A percentile compares a stretch with the other conserved stretches of the same genome.
These are phyloP conservation scores for Tiliacea citrago DNA, from an alignment of 2,888 invertebrate species.

Conservation along the genomic window DNA sequence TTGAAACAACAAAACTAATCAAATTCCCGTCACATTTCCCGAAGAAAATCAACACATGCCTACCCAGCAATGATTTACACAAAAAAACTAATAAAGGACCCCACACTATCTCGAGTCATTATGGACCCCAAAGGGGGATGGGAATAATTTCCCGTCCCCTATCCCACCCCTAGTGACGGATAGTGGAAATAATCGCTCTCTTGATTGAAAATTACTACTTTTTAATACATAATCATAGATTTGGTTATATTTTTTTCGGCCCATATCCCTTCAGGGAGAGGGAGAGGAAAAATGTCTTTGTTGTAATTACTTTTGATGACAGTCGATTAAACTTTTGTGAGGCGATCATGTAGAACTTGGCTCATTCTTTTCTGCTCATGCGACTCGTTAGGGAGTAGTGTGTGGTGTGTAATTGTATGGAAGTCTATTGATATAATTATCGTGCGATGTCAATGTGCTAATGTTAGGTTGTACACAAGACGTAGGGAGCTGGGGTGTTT, in stretches of 20 bases:
- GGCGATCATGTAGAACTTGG: conserved; percentile 51
- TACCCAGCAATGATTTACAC: conserved; percentile 49
- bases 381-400: conserved; percentile 54
- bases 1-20: conserved; percentile 20
- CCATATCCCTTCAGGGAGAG: conserved; percentile 20
- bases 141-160: conserved; percentile 60
- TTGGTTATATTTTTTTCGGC: conserved; percentile 50
- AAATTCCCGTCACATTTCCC: conserved; percentile 17
- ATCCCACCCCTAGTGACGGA: conserved; percentile 45
- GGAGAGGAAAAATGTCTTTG: conserved; percentile 50
- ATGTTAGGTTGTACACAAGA: neutral
- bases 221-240: conserved; percentile 63
- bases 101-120: conserved; percentile 59
- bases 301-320: conserved; percentile 53
- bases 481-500: neutral
- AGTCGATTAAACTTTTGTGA: conserved; percentile 60
- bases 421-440: conserved; percentile 35
- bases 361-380: conserved; percentile 26
- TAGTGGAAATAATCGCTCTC: conserved; percentile 74
- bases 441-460: neutral
- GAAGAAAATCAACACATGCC: conserved; percentile 46
- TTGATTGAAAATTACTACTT: conserved; percentile 77
- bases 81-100: conserved; percentile 63
- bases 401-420: conserved; percentile 50
- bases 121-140: conserved; percentile 57